A percentile compares a stretch with the other conserved stretches of the same genome.
Conservation (phyloP, 2,888 invertebrate genomes). For the Slavum lentiscoides region DNA sequence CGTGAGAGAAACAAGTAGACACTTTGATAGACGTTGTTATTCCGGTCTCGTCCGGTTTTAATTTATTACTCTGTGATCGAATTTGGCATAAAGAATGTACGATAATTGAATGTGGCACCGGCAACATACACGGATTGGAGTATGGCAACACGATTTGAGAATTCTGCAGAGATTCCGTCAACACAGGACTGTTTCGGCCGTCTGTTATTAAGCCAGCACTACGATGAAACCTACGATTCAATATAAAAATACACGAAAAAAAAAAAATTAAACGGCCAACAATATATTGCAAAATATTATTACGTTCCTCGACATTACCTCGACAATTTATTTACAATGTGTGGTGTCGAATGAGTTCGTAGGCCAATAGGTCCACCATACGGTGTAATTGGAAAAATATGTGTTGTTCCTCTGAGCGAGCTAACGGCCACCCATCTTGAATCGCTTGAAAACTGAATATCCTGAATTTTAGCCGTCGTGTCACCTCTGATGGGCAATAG, state of each 20-base stretch:
- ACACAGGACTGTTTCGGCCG: conserved; percentile 58
- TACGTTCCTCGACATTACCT: conserved; percentile 54
- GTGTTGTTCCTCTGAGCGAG: conserved; percentile 94
- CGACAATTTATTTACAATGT: conserved; percentile 91
- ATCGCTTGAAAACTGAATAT: conserved; percentile 89
- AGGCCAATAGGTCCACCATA: conserved; percentile 91
- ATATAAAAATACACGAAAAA: background rate
- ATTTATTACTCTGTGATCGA: conserved; percentile 59
- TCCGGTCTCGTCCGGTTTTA: conserved; percentile 57
- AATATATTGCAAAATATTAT: background rate
- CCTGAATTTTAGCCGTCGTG: conserved; percentile 80
- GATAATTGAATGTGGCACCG: conserved; percentile 54
- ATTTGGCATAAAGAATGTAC: conserved; percentile 55
- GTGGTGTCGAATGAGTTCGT: conserved; percentile 90
- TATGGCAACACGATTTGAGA: conserved; percentile 53
- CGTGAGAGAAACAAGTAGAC: conserved; percentile 73
- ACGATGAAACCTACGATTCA: conserved; percentile 76
- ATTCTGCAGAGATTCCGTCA: conserved; percentile 52
- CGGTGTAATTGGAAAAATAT: conserved; percentile 94
- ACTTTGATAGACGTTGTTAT: conserved; percentile 70
- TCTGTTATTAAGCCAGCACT: conserved; percentile 85
- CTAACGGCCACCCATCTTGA: conserved; percentile 96
- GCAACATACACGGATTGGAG: conserved; percentile 58
- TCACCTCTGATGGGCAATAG: conserved; percentile 71
- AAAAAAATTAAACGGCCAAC: background rate